phyloP scores from a whole-genome alignment of 1,140 invertebrate genomes.

The Coelopa frigida region DNA sequence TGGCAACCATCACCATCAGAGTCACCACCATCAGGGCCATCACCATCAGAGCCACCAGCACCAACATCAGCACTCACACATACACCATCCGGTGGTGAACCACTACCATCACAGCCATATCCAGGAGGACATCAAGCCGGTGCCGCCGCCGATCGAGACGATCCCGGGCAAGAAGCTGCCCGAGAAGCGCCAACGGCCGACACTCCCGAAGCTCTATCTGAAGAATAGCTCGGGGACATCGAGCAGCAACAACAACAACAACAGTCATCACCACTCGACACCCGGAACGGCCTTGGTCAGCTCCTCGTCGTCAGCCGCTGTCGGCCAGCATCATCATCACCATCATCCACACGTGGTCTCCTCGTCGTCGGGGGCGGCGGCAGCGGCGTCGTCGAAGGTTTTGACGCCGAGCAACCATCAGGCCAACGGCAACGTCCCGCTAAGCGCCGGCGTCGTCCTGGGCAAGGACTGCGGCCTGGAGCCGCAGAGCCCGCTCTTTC shows the following conservation, averaged over 20 bases:
- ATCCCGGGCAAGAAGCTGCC: constrained; percentile 73
- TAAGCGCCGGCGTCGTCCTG: constrained; percentile 14
- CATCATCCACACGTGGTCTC: no score
- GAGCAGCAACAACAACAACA: constrained; percentile 26
- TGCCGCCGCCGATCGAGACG: constrained; percentile 83
- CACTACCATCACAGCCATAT: constrained; percentile 50
- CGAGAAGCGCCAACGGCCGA: constrained; percentile 53
- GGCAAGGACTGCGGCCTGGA: constrained; percentile 23
- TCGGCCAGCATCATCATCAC: no score
- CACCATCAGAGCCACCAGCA: constrained; percentile 21
- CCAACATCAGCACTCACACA: constrained; percentile 8
- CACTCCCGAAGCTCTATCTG: constrained; percentile 65
- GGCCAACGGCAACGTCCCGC: constrained; percentile 25
- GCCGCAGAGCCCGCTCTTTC: constrained; percentile 43
- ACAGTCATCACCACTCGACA: no score
- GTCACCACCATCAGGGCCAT: constrained; percentile 17
- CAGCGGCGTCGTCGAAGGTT: constrained; percentile 20
- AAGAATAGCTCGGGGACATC: constrained; percentile 54
- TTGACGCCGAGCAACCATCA: constrained; percentile 42
- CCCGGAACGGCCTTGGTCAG: constrained; percentile 33
- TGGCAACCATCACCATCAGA: constrained; percentile 18
- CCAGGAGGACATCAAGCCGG: constrained; percentile 60
- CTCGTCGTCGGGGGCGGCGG: constrained; percentile 4
- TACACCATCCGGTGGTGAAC: constrained; percentile 42
- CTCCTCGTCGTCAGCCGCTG: constrained; percentile 24